Evolutionary conservation across 2,888 invertebrate genomes (phyloP), one percentile per base, ranked within the genome.

Genomic region (Abrostola tripartita): DNA sequence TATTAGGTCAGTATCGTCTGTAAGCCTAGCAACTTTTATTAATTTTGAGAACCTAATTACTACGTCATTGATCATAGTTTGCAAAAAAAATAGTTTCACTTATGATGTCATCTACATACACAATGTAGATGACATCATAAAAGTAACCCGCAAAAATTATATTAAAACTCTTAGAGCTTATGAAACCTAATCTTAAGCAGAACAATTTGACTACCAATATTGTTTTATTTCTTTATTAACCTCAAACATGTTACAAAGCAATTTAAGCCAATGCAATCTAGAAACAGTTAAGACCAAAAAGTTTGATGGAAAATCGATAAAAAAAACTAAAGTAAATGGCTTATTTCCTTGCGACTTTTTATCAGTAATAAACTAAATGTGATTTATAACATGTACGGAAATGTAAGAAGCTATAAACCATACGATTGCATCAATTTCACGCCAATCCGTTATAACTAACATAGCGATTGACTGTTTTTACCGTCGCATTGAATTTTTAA

Each of bases 361-460:
- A 80, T 80, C 79, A 80, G 81, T 71, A 62, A 78, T 75, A 81
- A 78, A 68, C 63, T 68, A 72, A 75, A 73, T 81, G 68, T 67
- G 76, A 70, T 81, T 81, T 74, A 70, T 80, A 71, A 71, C 73
- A 66, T 78, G 74, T 73, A 80, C 56, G 65, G 69, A 69, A 80
- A 76, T 82, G 83, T 85, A 79, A 81, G 65, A 72, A 76, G 65
- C 73, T 47, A 81, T 84, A 82, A 85, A 75, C 72, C 38, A 57
- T 67, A 65, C 69, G 78, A 83, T 77, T 75, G 75, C 68, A 75
- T 75, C 81, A 85, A 86, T 86, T 86, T 86, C 86, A 86, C 81
- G 85, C 69, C 77, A 76, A 76, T 83, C 76, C 75, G 67, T 76
- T 78, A 74, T 73, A 80, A 74, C 67, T 81, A 81, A 82, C 81